Evolutionary conservation across 2,888 invertebrate genomes (phyloP), one percentile per base, ranked within the genome.

Genomic region (Muscina levida): DNA sequence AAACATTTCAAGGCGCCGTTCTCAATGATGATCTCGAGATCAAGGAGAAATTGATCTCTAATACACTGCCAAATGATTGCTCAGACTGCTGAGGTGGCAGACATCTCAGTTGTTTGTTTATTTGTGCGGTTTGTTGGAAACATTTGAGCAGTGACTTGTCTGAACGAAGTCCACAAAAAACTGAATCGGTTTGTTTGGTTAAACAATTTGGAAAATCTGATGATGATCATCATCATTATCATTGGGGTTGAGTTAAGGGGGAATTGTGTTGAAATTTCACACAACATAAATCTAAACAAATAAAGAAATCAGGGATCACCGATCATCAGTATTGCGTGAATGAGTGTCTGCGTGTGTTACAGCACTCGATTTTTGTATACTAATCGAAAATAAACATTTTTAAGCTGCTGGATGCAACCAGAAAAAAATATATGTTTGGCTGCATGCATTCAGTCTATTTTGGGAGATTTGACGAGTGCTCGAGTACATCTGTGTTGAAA

Each of bases 231-330:
- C n/a, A n/a, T n/a, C n/a, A n/a, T n/a, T n/a, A n/a, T n/a, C n/a
- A n/a, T n/a, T n/a, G n/a, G n/a, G n/a, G n/a, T n/a, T n/a, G n/a
- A n/a, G 31, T 31, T 31, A 31, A n/a, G 31, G 31, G 31, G 3
- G 31, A 22, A 62, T 70, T 70, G 75, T 70, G 75, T 65, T 44
- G 67, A 77, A 67, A 59, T 17, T 57, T 31, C 48, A 71, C 71
- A 70, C 65, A 66, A 66, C 57, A 79, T 79, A 74, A 79, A 67
- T 79, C 48, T 56, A 48, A 78, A 73, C 70, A 62, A 62, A 51
- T 42, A 13, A 42, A 62, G 65, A 73, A 78, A 78, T 57, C n/a
- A n/a, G n/a, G n/a, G n/a, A n/a, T n/a, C n/a, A n/a, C n/a, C n/a
- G n/a, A n/a, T n/a, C 57, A 57, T 39, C 42, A 62, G 37, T 62